Percentiles rank a stretch among this genome's conserved stretches.
Conservation (phyloP, 2,888 invertebrate species). For the Gasteruption jaculator region DNA sequence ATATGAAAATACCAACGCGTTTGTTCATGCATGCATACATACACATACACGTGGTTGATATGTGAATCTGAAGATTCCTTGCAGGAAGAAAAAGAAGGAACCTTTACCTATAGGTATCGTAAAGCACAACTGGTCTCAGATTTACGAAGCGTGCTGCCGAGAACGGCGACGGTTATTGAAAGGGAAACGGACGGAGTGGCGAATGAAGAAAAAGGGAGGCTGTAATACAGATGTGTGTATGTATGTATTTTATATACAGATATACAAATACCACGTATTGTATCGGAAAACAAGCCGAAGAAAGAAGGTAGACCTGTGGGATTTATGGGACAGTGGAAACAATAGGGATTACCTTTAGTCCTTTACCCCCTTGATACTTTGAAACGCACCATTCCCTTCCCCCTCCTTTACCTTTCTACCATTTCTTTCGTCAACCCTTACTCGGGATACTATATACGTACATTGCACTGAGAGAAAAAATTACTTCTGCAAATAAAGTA, state of each 20-base stretch:
- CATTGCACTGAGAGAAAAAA: too few relatives aligned
- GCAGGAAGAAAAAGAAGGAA: too few relatives aligned
- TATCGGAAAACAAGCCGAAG: slow-evolving; percentile 12
- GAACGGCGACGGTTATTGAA: slow-evolving; percentile 26
- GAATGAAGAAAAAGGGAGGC: slow-evolving; percentile 1
- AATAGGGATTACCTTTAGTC: slow-evolving; percentile 37
- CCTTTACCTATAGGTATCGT: slow-evolving; percentile 27
- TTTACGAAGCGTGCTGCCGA: slow-evolving; percentile 35
- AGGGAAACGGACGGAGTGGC: slow-evolving; percentile 13
- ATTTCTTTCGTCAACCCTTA: too few relatives aligned
- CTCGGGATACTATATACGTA: too few relatives aligned
- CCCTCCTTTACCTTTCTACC: slow-evolving; percentile 18
- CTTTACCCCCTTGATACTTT: slow-evolving; percentile 13
- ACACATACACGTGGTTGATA: too few relatives aligned
- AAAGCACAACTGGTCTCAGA: slow-evolving; percentile 40
- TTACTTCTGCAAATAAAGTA: too few relatives aligned
- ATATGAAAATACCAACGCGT: too few relatives aligned
- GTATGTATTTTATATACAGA: too few relatives aligned
- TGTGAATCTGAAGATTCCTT: too few relatives aligned
- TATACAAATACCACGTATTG: too few relatives aligned
- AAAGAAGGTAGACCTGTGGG: slow-evolving; percentile 25
- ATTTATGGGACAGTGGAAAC: slow-evolving; percentile 43
- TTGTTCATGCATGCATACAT: too few relatives aligned
- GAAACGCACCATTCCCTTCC: slow-evolving; percentile 22
- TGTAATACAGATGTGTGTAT: too few relatives aligned